Percentiles rank a stretch among this genome's conserved stretches.
Evolutionary conservation across 2,888 invertebrate genomes (phyloP).

Genomic region (Cantharis rufa): DNA sequence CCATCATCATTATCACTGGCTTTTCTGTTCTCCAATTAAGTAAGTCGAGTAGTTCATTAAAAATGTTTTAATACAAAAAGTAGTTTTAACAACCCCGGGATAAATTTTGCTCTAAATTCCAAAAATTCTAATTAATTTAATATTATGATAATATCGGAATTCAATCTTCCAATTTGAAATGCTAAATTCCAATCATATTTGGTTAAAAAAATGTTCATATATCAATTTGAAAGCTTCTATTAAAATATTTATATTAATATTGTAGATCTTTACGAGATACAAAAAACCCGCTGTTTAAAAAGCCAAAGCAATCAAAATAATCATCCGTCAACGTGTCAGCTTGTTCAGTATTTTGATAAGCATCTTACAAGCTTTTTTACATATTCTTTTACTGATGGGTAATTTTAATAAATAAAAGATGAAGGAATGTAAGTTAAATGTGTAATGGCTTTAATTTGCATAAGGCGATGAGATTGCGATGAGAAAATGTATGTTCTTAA

Average conservation of each 20-base stretch:
- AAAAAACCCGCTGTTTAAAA: conserved; percentile 24
- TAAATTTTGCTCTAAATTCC: not conserved
- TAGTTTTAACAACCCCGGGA: not conserved
- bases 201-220: not conserved
- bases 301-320: conserved; percentile 34
- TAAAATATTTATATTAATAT: not conserved
- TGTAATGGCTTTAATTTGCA: conserved; percentile 14
- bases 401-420: conserved; percentile 20
- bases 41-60: not conserved
- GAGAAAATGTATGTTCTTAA: not conserved
- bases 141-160: not conserved
- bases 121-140: not conserved
- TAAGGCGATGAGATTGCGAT: not conserved
- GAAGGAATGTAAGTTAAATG: conserved; percentile 14
- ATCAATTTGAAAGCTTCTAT: not conserved
- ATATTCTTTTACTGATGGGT: conserved; percentile 12
- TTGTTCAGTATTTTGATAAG: conserved; percentile 43
- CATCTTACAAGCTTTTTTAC: conserved; percentile 31
- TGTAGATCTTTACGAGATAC: not conserved
- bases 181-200: not conserved
- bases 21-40: not conserved
- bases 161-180: not conserved
- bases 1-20: not conserved
- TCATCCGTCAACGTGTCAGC: conserved; percentile 41
- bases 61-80: not conserved